Conservation (phyloP, 2,797 vertebrate species). For the Podargus strigoides region DNA sequence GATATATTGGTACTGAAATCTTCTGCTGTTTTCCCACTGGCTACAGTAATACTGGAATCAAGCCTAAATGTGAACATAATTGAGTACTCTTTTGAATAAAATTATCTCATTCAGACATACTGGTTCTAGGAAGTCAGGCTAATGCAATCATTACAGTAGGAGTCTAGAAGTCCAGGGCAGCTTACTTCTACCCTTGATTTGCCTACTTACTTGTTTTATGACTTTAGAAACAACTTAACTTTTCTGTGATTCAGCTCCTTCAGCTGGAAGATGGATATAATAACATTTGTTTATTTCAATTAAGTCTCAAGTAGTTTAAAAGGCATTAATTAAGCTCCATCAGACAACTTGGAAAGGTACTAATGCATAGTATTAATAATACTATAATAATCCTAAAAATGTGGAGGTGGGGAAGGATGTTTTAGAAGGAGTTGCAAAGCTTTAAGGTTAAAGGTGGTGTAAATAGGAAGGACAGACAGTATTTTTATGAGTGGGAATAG, state of each 20-base stretch:
- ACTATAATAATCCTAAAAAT: not conserved
- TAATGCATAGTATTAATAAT: not conserved
- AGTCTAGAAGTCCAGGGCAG: constrained; percentile 21
- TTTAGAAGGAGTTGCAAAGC: not conserved
- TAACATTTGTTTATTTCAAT: constrained; percentile 47
- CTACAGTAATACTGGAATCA: constrained; percentile 1
- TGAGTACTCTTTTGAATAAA: constrained; percentile 44
- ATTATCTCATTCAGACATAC: constrained; percentile 31
- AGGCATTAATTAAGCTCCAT: constrained; percentile 40
- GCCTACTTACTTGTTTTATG: constrained; percentile 25
- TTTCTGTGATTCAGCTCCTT: constrained; percentile 26
- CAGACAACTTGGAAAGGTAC: constrained; percentile 3
- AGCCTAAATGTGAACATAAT: constrained; percentile 30
- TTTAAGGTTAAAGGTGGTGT: not conserved
- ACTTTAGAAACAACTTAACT: constrained; percentile 29
- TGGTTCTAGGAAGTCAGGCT: constrained; percentile 6
- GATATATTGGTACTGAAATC: not conserved
- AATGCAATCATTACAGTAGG: constrained; percentile 7
- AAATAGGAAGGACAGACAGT: not conserved
- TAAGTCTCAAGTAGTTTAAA: constrained; percentile 18
- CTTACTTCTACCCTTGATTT: constrained; percentile 21
- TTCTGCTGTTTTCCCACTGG: not conserved
- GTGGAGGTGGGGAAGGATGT: not conserved
- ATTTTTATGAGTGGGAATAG: not conserved
- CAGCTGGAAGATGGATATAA: not conserved